phyloP scores from a whole-genome alignment of 2,888 invertebrate genomes.

The Epiblema foenella region DNA sequence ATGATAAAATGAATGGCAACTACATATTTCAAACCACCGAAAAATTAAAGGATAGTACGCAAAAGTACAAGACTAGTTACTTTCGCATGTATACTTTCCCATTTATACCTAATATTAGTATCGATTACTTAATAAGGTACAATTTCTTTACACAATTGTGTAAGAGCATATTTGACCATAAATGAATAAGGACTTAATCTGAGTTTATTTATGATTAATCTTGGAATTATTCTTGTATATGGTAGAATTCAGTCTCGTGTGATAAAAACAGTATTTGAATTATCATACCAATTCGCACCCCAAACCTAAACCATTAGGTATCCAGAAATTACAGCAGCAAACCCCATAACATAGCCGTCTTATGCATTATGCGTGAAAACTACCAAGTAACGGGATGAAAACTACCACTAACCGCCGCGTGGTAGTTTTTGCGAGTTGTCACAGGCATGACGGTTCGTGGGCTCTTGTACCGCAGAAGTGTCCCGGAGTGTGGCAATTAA shows the following conservation, averaged over 20 bases:
- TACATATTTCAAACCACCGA: too few relatives aligned
- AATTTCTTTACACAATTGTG: too few relatives aligned
- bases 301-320: constrained; percentile 22
- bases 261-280: neutral
- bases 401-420: constrained; percentile 59
- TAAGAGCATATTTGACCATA: too few relatives aligned
- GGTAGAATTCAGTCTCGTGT: neutral
- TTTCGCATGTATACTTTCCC: too few relatives aligned
- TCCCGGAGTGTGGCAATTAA: constrained; percentile 81
- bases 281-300: neutral
- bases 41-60: too few relatives aligned
- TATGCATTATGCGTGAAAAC: constrained; percentile 37
- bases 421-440: constrained; percentile 68
- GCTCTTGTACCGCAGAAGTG: constrained; percentile 72
- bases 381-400: constrained; percentile 57
- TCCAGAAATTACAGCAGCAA: constrained; percentile 35
- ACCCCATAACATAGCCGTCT: constrained; percentile 30
- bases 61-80: too few relatives aligned
- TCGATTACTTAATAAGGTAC: too few relatives aligned
- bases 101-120: too few relatives aligned
- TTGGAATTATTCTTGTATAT: too few relatives aligned
- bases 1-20: too few relatives aligned
- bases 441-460: constrained; percentile 61
- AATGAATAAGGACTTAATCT: too few relatives aligned
- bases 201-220: too few relatives aligned